Base-by-base conservation (phyloP, 1,140 invertebrate species). In the Neotoxoptera formosana region DNA sequence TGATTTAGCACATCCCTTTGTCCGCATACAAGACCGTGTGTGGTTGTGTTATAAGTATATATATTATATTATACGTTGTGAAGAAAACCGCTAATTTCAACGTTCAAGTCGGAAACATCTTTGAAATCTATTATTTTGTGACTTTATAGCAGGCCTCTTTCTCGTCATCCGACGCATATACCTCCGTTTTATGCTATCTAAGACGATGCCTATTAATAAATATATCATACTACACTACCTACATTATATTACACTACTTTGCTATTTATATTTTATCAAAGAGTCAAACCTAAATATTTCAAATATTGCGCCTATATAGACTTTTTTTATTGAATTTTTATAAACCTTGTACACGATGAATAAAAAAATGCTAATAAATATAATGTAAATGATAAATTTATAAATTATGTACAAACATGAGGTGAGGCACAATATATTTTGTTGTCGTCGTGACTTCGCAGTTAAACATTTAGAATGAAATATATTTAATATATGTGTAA, bases 1-100 rank as follows among this genome's bases (percentile, higher is more conserved):
- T 90, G 89, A 90, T 90, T 90, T 90, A 90, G 89, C 53, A 67
- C 89, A n/a, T 90, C 53, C 53, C 36, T 90, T 90, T 90, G 89
- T 90, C 89, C 56, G 14, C n/a, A n/a, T 23, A 11, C 7, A 36
- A 89, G 48, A 41, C 53, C 89, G 11, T 8, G 88, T 56, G 34
- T 89, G 48, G n/a, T 21, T 34, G 48, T 36, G 8, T 47, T 88
- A 88, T 88, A 45, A 48, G 47, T 88, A 88, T 48, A 89, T 11
- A 20, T 25, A 4, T 51, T 51, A 89, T 23, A 20, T 41, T 20
- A 25, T 36, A 36, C 25, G n/a, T 25, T 21, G 20, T 34, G 3
- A 47, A 89, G 51, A 30, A 89, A 30, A 89, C 88, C 88, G 88
- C 51, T 89, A 89, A 89, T 89, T 53, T 53, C 48, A 34, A 53